Evolutionary conservation across 1,140 invertebrate genomes (phyloP).

Genomic region (Achatina immaculata): DNA sequence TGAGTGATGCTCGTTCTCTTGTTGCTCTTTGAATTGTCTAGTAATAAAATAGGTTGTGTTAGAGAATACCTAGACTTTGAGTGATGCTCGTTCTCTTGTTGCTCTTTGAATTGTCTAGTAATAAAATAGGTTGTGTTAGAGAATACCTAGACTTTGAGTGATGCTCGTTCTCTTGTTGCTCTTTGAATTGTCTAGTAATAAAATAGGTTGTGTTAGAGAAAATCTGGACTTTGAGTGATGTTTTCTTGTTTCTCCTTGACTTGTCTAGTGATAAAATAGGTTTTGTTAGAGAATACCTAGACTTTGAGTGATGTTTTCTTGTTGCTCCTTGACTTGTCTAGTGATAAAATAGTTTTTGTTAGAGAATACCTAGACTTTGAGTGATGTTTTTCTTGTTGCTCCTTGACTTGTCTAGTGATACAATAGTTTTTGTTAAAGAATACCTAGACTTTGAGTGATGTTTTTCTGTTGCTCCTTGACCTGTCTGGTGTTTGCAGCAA

Average conservation of each 20-base stretch:
- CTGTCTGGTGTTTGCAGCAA: slow-evolving; percentile 39
- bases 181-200: too few relatives aligned
- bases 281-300: neutral
- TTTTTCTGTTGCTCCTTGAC: neutral
- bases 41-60: slow-evolving; percentile 11
- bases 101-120: too few relatives aligned
- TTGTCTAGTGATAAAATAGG: too few relatives aligned
- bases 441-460: neutral
- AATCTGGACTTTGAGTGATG: neutral
- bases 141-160: neutral
- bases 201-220: too few relatives aligned
- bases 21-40: neutral
- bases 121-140: too few relatives aligned
- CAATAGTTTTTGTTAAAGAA: neutral
- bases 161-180: too few relatives aligned
- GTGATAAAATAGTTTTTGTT: too few relatives aligned
- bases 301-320: neutral
- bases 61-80: neutral
- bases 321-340: too few relatives aligned
- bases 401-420: slow-evolving; percentile 17
- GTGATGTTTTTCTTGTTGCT: neutral
- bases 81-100: neutral
- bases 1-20: neutral
- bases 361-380: neutral
- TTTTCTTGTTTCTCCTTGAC: neutral